Evolutionary conservation across 2,797 vertebrate genomes (phyloP).

Genomic region (Threskiornis aethiopicus): DNA sequence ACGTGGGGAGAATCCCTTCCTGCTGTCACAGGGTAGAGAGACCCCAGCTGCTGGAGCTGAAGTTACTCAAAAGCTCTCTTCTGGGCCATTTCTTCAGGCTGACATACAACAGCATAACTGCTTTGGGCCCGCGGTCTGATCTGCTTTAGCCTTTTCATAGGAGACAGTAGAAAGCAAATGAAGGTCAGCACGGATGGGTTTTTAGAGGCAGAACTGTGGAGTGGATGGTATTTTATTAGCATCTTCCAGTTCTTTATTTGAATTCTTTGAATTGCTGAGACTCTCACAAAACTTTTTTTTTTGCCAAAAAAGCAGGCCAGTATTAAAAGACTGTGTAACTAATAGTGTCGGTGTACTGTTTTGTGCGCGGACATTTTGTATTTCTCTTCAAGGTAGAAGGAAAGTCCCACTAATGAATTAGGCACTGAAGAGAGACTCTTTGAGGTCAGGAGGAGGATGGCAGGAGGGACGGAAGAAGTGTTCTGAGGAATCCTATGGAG

Average conservation of each 20-base stretch:
- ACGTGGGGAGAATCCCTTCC: not conserved
- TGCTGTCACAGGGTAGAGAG: not conserved
- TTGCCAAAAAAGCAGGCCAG: not conserved
- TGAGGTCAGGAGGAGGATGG: not conserved
- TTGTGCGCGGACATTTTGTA: not conserved
- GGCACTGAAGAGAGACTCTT: not conserved
- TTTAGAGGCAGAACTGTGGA: not conserved
- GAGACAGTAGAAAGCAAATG: not conserved
- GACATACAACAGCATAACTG: not conserved
- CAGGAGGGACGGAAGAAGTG: not conserved
- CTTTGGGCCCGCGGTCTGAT: not conserved
- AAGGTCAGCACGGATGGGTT: not conserved
- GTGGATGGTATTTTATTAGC: not conserved
- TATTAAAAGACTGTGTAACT: not conserved
- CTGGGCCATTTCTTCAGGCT: not conserved
- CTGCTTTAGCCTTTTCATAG: not conserved
- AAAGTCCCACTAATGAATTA: not conserved
- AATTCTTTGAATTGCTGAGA: not conserved
- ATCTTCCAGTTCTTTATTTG: not conserved
- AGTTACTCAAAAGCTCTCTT: not conserved
- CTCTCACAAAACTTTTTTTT: not conserved
- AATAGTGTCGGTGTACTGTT: rapidly evolving
- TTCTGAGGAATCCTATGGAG: not conserved
- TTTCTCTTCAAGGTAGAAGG: not conserved
- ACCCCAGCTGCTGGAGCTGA: not conserved